phyloP scores from a whole-genome alignment of 2,113 vertebrate genomes.

The Daubentonia madagascariensis region DNA sequence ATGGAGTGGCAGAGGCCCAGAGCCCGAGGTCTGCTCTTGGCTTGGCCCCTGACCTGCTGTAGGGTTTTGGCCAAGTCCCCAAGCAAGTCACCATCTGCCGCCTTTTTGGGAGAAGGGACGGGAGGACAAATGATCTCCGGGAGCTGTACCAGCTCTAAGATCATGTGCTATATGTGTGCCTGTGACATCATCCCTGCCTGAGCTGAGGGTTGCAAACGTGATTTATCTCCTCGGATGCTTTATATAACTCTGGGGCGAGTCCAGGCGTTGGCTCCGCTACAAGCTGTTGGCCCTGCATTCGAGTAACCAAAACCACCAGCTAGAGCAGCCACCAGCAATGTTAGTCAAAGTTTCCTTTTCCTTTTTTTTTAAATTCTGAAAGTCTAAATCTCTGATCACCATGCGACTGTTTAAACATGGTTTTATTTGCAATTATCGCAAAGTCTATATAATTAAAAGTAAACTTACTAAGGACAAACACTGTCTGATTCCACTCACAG shows the following conservation, averaged over 20 bases:
- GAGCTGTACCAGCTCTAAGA: neutral
- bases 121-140: neutral
- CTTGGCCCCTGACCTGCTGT: neutral
- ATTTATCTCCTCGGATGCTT: constrained; percentile 24
- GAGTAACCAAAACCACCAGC: neutral
- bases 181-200: constrained; percentile 37
- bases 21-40: neutral
- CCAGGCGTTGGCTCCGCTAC: neutral
- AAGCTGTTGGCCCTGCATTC: neutral
- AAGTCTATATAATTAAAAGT: neutral
- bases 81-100: neutral
- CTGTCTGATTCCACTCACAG: rapidly evolving
- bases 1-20: neutral
- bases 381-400: neutral
- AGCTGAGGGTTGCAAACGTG: neutral
- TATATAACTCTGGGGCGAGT: constrained; percentile 23
- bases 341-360: neutral
- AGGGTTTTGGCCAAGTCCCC: neutral
- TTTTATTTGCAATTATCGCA: neutral
- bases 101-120: constrained; percentile 30
- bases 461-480: neutral
- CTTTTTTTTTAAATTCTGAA: neutral
- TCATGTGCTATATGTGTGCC: constrained; percentile 51
- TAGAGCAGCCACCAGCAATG: rapidly evolving
- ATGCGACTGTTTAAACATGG: neutral